Percentiles rank a stretch among this genome's conserved stretches.
Evolutionary conservation across 2,888 invertebrate species (phyloP).

Genomic region (Athalia circularis): DNA sequence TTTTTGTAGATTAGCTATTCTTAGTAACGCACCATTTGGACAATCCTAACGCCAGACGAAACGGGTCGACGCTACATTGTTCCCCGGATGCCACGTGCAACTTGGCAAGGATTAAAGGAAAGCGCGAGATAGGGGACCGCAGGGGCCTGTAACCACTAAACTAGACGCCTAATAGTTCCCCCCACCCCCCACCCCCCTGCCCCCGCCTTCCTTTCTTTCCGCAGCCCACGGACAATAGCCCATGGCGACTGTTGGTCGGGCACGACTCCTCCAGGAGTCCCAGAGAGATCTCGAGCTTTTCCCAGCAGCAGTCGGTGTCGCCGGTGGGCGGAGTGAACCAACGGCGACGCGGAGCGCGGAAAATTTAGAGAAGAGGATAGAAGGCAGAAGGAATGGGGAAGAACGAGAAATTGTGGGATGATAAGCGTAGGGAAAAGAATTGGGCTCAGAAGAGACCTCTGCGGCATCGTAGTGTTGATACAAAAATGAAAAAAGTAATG

Average conservation of each 20-base stretch:
- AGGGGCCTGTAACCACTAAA: constrained; percentile 61
- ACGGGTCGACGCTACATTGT: constrained; percentile 31
- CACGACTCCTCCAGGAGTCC: constrained; percentile 41
- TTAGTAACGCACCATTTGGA: constrained; percentile 10
- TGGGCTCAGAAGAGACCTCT: not conserved
- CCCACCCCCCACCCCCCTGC: too few species aligned
- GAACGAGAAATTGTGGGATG: not conserved
- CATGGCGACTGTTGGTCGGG: constrained; percentile 47
- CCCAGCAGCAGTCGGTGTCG: not conserved
- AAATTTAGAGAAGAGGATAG: not conserved
- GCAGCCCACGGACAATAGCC: constrained; percentile 57
- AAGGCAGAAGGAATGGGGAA: not conserved
- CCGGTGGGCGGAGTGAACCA: not conserved
- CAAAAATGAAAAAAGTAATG: not conserved
- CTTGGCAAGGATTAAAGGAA: constrained; percentile 44
- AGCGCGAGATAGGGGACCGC: constrained; percentile 49
- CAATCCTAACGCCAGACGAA: constrained; percentile 30
- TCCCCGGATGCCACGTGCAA: constrained; percentile 39
- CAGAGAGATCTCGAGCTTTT: constrained; percentile 13
- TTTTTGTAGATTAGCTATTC: too few species aligned
- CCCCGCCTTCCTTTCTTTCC: too few species aligned
- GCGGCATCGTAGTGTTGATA: not conserved
- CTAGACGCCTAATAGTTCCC: constrained; percentile 63
- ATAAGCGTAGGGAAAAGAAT: not conserved
- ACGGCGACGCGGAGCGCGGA: not conserved